A percentile compares a stretch with the other conserved stretches of the same genome.
phyloP scores from a whole-genome alignment of 1,140 invertebrate genomes.

The Centruroides vittatus region DNA sequence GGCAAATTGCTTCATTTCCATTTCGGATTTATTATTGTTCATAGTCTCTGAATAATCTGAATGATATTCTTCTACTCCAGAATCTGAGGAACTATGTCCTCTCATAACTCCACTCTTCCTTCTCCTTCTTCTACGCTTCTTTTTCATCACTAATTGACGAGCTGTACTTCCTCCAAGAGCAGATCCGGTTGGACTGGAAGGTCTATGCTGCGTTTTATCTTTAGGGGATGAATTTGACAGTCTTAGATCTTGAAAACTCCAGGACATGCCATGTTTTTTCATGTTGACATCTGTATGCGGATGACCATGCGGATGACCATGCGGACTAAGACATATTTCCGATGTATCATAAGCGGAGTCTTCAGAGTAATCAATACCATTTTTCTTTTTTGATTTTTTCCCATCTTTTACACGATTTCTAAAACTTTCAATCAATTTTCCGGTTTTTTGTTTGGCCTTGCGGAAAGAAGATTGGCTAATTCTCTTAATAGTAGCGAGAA shows the following conservation, averaged over 20 bases:
- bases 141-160: neutral
- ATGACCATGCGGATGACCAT: conserved; percentile 1
- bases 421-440: conserved; percentile 11
- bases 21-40: neutral
- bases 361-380: conserved; percentile 4
- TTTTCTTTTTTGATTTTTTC: conserved; percentile 4
- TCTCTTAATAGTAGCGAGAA: conserved; percentile 12
- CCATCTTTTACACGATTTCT: conserved; percentile 6
- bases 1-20: neutral
- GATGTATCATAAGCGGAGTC: conserved; percentile 16
- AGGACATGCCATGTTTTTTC: conserved; percentile 5
- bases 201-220: neutral
- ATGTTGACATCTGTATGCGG: neutral
- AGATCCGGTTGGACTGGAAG: neutral
- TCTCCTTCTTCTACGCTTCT: conserved; percentile 2
- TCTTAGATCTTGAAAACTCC: conserved; percentile 13
- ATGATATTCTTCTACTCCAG: conserved; percentile 13
- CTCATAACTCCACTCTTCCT: neutral
- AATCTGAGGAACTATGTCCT: conserved; percentile 7
- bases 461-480: conserved; percentile 10
- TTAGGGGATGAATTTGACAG: neutral
- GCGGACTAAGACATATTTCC: conserved; percentile 13
- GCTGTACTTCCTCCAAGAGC: neutral
- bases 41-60: neutral
- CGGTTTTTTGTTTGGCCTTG: conserved; percentile 12